Base-by-base conservation (phyloP, 2,113 vertebrate genomes). In the Apodemus speciosus region DNA sequence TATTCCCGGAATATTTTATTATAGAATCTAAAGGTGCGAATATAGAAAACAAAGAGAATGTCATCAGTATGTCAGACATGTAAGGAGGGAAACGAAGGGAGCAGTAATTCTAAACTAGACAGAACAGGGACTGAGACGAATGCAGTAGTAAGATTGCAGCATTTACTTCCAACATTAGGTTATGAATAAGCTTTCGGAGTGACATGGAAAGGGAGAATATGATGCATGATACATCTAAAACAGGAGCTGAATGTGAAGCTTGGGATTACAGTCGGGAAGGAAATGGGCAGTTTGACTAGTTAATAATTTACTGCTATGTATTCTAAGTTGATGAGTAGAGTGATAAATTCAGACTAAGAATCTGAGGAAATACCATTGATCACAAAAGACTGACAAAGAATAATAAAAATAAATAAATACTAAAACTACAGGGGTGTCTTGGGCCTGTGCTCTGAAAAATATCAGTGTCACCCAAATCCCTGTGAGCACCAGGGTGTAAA, bases 401-500 rank as follows among this genome's bases (percentile, higher is more conserved):
- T 88, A 60, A 91, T 46, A 68, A 46, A 64, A 68, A n/a, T 46
- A 49, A 49, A 21, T 84, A 64, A 81, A 60, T 64, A 35, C 64
- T 35, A 66, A 86, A 96, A 91, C 69, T 83, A 72, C 3, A 40
- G 91, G 94, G 60, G 72, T 88, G 77, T 40, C 68, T 56, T 94
- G 92, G 83, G 86, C 87, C 79, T 9, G 2, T 32, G 9, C n/a
- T 64, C 38, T 91, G 64, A 92, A 93, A 73, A 94, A 90, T 43
- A 89, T 85, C 60, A 85, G 49, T 75, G 92, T 62, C 90, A 93
- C 83, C 92, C 93, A 85, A 97, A 84, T 94, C 95, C n/a, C 60
- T 90, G 49, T 58, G 64, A 73, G 92, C 96, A 95, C 96, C 97
- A 96, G 97, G 89, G 92, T 96, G 96, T 96, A 95, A 14, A 96